phyloP scores from a whole-genome alignment of 2,113 vertebrate species.

The Tupaia tana region DNA sequence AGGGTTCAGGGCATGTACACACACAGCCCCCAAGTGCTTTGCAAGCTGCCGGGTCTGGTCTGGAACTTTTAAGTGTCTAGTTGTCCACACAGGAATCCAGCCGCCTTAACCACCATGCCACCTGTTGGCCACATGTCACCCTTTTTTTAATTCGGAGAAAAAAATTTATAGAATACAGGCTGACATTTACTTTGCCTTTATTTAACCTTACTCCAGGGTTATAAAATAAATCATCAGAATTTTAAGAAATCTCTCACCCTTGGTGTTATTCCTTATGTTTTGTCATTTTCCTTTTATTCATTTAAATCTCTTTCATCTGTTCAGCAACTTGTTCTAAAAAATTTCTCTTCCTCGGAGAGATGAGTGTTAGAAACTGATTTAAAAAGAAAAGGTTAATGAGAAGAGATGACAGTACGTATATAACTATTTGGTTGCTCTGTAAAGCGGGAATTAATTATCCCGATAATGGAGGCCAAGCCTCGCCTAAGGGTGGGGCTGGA shows the following conservation, averaged over 20 bases:
- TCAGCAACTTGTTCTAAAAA: not conserved
- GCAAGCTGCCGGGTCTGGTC: too few species aligned
- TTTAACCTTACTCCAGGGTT: not conserved
- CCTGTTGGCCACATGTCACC: not conserved
- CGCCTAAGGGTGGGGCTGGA: not conserved
- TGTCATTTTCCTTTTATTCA: not conserved
- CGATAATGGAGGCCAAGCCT: slow-evolving; percentile 17
- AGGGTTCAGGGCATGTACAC: too few species aligned
- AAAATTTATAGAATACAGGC: not conserved
- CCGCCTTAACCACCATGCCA: too few species aligned
- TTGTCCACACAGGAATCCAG: too few species aligned
- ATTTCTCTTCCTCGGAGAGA: slow-evolving; percentile 4
- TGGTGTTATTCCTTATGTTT: not conserved
- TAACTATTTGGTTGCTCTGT: not conserved
- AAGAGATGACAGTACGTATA: not conserved
- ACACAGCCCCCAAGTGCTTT: too few species aligned
- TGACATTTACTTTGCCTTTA: not conserved
- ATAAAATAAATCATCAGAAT: not conserved
- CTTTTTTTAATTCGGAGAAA: not conserved
- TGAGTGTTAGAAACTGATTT: slow-evolving; percentile 34
- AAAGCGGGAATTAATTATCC: slow-evolving; percentile 16
- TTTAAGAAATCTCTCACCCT: not conserved
- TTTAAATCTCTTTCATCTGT: not conserved
- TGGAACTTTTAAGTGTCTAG: too few species aligned
- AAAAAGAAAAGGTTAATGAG: slow-evolving; percentile 44